These are phyloP conservation scores for Gymnopithys bicolor DNA, from an alignment of 2,797 vertebrate species.

Conservation along the genomic window DNA sequence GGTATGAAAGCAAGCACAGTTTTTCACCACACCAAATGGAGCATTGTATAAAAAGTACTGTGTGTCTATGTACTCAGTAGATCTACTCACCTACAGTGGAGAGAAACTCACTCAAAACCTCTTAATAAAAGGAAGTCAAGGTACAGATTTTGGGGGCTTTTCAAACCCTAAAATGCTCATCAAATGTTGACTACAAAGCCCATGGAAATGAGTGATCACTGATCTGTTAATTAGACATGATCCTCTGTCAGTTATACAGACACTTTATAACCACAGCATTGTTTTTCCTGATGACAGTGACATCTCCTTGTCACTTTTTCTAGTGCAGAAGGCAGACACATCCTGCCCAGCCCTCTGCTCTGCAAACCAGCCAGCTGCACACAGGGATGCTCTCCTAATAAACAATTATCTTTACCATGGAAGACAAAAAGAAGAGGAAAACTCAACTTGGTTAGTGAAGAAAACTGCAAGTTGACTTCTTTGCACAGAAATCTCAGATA, in stretches of 20 bases:
- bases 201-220: neutral
- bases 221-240: neutral
- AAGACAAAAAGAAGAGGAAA: neutral
- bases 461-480: neutral
- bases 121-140: neutral
- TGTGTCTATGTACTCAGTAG: neutral
- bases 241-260: neutral
- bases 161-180: neutral
- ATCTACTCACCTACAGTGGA: neutral
- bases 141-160: neutral
- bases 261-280: accelerated
- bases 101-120: neutral
- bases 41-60: neutral
- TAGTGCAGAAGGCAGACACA: neutral
- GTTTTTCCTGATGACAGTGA: neutral
- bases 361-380: neutral
- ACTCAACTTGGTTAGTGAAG: neutral
- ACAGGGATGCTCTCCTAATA: neutral
- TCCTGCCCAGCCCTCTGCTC: neutral
- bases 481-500: neutral
- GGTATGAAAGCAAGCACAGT: neutral
- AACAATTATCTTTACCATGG: neutral
- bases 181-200: neutral
- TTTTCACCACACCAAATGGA: neutral
- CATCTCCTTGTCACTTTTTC: neutral